Evolutionary conservation across 2,888 invertebrate species (phyloP), one percentile per base, ranked within the genome.

Genomic region (Hipparchia sbordonii): DNA sequence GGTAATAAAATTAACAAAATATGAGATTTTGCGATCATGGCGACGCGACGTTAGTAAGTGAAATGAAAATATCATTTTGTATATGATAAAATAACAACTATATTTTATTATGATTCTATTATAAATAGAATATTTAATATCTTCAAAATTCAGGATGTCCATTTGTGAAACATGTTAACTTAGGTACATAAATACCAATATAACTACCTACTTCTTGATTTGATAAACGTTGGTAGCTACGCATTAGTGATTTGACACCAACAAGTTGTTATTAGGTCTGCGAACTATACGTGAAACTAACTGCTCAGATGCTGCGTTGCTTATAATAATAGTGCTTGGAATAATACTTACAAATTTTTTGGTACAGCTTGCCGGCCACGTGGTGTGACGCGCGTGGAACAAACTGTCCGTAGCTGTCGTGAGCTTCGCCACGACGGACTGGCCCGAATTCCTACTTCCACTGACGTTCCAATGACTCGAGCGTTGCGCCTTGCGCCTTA

Each of bases 401-500:
- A 78, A 79, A 74, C 82, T 77, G 85, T 86, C 89, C 88, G 85
- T 78, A 83, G 85, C 89, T 89, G 89, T 84, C 91, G 90, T 85
- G 80, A 78, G 86, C 85, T 84, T 80, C 82, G 85, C 88, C 88
- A 88, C 91, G 91, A 93, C 92, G 89, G 92, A 60, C 69, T 7
- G 61, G 59, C 80, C 87, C 84, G 80, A 57, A 63, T 54, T 56
- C 71, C 69, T 71, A 70, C 60, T 68, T 62, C 70, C 73, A 71
- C 66, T 56, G 71, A 73, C 74, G 39, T 48, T 48, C 48, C 48
- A 48, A 6, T 48, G 7, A 48, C 48, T 48, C 48, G 48, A 48
- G 74, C 72, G 70, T 69, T 66, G 74, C 75, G 74, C 72, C 70
- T 66, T 66, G 74, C 75, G 72, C 74, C 79, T 80, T 82, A 82